Percentiles rank a stretch among this genome's conserved stretches.
These are phyloP conservation scores for Myiopsitta monachus DNA, from an alignment of 2,113 vertebrate genomes.

Conservation along the genomic window DNA sequence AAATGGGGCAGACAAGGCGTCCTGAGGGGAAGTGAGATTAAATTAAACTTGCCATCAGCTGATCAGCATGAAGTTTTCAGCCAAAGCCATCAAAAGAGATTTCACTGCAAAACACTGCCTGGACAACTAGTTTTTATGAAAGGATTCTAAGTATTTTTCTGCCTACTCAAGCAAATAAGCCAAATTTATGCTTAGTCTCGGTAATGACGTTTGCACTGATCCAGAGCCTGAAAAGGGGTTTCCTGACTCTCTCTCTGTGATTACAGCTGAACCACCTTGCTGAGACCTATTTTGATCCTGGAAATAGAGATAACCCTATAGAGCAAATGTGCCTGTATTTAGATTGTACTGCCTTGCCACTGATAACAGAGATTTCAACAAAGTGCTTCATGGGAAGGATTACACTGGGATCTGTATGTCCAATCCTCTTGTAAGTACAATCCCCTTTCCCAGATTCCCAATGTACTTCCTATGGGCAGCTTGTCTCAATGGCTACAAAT, in stretches of 20 bases:
- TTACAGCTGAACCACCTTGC: not conserved
- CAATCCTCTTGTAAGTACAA: not conserved
- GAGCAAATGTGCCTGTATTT: not conserved
- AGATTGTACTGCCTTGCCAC: not conserved
- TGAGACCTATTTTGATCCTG: not conserved
- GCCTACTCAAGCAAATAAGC: not conserved
- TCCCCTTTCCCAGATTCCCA: not conserved
- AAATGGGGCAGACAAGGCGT: not conserved
- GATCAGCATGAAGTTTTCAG: not conserved
- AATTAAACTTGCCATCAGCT: constrained; percentile 41
- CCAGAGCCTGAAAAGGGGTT: rapidly evolving
- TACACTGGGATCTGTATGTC: not conserved
- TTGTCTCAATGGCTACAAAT: not conserved
- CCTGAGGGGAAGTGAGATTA: not conserved
- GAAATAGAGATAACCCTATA: not conserved
- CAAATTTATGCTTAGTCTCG: not conserved
- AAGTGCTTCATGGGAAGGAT: not conserved
- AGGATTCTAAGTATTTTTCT: not conserved
- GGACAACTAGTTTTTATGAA: not conserved
- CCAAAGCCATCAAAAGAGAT: constrained; percentile 18
- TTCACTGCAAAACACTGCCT: not conserved
- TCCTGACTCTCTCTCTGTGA: not conserved
- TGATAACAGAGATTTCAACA: not conserved
- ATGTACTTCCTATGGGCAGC: not conserved
- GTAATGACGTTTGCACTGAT: not conserved